Conservation (phyloP, 2,113 vertebrate species). For the Melanostigma gelatinosum region DNA sequence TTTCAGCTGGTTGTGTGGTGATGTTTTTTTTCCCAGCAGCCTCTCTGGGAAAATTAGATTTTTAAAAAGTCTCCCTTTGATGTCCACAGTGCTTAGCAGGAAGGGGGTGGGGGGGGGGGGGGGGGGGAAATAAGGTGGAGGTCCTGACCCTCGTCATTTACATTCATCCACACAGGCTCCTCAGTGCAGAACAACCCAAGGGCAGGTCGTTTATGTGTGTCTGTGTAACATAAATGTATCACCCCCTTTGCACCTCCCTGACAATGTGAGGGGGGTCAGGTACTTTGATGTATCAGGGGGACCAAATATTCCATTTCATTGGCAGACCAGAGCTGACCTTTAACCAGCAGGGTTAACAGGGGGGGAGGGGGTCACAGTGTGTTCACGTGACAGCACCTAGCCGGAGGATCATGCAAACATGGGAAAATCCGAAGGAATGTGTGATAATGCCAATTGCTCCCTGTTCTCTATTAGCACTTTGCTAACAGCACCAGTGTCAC, state of each 20-base stretch:
- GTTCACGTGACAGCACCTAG: neutral
- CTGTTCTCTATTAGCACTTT: neutral
- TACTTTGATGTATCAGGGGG: conserved; percentile 39
- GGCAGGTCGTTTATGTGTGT: neutral
- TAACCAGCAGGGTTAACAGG: conserved; percentile 22
- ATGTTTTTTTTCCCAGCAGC: conserved; percentile 45
- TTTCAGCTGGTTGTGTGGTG: conserved; percentile 4
- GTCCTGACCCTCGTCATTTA: conserved; percentile 28
- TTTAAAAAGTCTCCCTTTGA: neutral
- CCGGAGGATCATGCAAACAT: neutral
- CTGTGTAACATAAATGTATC: conserved; percentile 28
- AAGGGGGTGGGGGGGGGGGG: conserved; percentile 5
- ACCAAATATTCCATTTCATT: conserved; percentile 42
- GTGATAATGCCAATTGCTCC: neutral
- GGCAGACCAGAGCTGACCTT: conserved; percentile 28
- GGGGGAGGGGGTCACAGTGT: neutral
- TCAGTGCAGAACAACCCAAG: conserved; percentile 5
- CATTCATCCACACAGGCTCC: conserved; percentile 31
- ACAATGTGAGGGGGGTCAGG: neutral
- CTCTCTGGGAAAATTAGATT: conserved; percentile 5
- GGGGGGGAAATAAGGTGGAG: neutral
- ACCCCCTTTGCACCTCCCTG: neutral
- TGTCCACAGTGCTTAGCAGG: neutral
- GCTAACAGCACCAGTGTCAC: neutral
- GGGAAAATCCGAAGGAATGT: neutral